Percentiles rank a stretch among this genome's conserved stretches.
Evolutionary conservation across 2,797 vertebrate genomes (phyloP).

Genomic region (Rhynchotus rufescens): DNA sequence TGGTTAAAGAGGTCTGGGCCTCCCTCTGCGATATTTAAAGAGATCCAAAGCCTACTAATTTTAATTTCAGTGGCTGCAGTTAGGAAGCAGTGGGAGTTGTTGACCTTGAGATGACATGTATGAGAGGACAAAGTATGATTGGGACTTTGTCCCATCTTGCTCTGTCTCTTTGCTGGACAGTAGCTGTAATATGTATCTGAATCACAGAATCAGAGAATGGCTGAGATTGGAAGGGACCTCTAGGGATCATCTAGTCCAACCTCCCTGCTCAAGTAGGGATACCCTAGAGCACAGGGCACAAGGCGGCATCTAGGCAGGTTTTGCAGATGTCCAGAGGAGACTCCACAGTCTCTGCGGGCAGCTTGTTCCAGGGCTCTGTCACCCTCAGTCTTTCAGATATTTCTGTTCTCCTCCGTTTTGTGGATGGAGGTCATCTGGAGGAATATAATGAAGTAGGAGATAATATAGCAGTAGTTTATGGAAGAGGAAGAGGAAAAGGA

Average conservation of each 20-base stretch:
- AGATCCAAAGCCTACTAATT: constrained; percentile 27
- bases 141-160: background rate
- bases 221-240: too few relatives aligned
- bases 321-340: too few relatives aligned
- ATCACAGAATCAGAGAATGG: too few relatives aligned
- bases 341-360: too few relatives aligned
- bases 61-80: constrained; percentile 40
- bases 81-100: constrained; percentile 11
- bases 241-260: too few relatives aligned
- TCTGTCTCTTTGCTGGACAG: background rate
- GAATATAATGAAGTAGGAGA: background rate
- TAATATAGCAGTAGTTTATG: background rate
- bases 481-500: background rate
- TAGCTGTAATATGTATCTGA: background rate
- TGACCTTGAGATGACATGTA: constrained; percentile 41
- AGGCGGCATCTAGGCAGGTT: too few relatives aligned
- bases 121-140: background rate
- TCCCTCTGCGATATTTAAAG: constrained; percentile 61
- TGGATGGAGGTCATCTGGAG: background rate
- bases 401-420: background rate
- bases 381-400: background rate
- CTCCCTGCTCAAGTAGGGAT: too few relatives aligned
- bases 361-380: too few relatives aligned
- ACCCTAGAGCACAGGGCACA: too few relatives aligned
- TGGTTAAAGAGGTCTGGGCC: constrained; percentile 43